Base-by-base conservation (phyloP, 30 jellyfish, hydroid and myxozoan species). In the Aurelia coerulea region DNA sequence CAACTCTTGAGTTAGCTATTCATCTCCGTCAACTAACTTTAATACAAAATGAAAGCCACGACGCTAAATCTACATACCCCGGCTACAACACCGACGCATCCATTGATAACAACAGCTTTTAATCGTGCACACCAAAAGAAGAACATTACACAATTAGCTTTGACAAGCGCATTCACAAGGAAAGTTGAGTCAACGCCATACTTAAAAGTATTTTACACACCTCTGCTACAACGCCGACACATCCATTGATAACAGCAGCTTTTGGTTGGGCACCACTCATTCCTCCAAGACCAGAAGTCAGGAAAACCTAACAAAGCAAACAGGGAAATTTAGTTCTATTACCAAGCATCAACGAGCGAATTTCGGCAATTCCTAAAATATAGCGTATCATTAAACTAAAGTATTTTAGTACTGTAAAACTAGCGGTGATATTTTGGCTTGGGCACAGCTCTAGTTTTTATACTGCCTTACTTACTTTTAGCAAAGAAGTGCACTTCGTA, bases 251-350 rank as follows among this genome's bases (percentile, higher is more conserved):
- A 15, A 88, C 93, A 37, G 97, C 97, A 14, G 98, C 98, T 68
- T 93, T 93, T 76, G 98, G 97, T 75, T 93, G 98, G 0, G 98
- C 98, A n/a, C 98, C 98, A 79, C 98, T 93, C 98, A 93, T 93
- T 0, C 98, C 98, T 68, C 98, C 98, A 66, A 93, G 76, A 29
- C 98, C 98, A 1, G 98, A 79, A 14, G 98, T 93, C 33, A 93
- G 87, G 65, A 93, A 93, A 19, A 93, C 98, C 98, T 93, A 63
- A 63, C 10, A 49, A 54, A 56, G 10, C 10, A 85, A 39, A 12
- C 5, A 68, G 63, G 9, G 34, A 19, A 18, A 84, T 9, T 42
- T 32, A 71, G 34, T 54, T 19, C 75, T 7, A 56, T n/a, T 51
- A 12, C 18, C 0, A 10, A 46, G 56, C 1, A 39, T 3, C 0